Percentiles rank a stretch among this genome's conserved stretches.
Evolutionary conservation across 2,113 vertebrate genomes (phyloP).

Genomic region (Festucalex cinctus): DNA sequence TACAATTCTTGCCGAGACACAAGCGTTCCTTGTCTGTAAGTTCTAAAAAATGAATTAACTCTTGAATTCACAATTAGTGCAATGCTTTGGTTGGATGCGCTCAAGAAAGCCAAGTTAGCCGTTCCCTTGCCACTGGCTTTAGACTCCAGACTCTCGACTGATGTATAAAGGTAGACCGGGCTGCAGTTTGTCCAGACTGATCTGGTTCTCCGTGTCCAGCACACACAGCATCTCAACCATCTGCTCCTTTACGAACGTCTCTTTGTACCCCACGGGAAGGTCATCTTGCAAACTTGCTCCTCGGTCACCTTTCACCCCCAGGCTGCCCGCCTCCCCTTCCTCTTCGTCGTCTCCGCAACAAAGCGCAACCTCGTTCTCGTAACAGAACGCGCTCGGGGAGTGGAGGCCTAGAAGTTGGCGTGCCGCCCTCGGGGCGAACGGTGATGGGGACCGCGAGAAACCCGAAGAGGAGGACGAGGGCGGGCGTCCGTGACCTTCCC

Average conservation of each 20-base stretch:
- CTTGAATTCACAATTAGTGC: conserved; percentile 34
- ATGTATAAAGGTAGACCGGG: conserved; percentile 85
- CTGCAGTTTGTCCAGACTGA: conserved; percentile 84
- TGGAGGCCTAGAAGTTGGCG: conserved; percentile 75
- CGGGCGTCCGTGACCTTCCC: conserved; percentile 22
- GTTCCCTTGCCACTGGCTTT: conserved; percentile 41
- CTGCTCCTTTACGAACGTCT: conserved; percentile 72
- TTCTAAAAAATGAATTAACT: conserved; percentile 18
- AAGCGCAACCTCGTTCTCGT: conserved; percentile 90
- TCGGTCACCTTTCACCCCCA: conserved; percentile 31
- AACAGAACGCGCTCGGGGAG: conserved; percentile 92
- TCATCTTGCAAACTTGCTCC: conserved; percentile 44
- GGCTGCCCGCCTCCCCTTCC: conserved; percentile 43
- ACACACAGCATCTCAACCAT: conserved; percentile 85
- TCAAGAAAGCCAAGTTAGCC: conserved; percentile 29
- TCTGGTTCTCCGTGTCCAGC: conserved; percentile 85
- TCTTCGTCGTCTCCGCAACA: conserved; percentile 84
- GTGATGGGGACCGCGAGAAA: conserved; percentile 58
- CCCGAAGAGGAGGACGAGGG: conserved; percentile 54
- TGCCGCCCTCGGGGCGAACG: conserved; percentile 37
- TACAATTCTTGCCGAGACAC: conserved; percentile 19
- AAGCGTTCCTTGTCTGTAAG: conserved; percentile 12
- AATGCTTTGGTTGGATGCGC: conserved; percentile 52
- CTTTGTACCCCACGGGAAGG: conserved; percentile 62
- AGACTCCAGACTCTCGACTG: conserved; percentile 90